A percentile compares a stretch with the other conserved stretches of the same genome.
phyloP scores from a whole-genome alignment of 2,888 invertebrate species.

The Drosophila antonietae region DNA sequence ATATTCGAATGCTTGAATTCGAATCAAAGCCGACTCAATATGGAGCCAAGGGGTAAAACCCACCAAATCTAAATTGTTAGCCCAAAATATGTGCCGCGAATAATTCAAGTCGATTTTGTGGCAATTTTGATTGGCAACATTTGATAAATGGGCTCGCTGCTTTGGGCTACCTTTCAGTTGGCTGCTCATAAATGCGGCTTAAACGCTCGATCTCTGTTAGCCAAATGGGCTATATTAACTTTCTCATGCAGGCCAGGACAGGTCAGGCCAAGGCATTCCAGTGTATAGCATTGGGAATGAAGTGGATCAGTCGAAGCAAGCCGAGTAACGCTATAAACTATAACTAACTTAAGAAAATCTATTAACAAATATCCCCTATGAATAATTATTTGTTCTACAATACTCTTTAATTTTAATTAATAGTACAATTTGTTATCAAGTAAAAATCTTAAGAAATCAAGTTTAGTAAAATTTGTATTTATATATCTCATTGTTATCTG shows the following conservation, averaged over 20 bases:
- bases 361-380: no score
- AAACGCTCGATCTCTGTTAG: slow-evolving; percentile 17
- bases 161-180: slow-evolving; percentile 38
- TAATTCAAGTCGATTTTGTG: slow-evolving; percentile 63
- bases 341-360: no score
- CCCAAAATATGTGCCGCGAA: slow-evolving; percentile 66
- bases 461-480: no score
- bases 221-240: slow-evolving; percentile 10
- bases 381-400: neutral
- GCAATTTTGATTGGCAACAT: slow-evolving; percentile 68
- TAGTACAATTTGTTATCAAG: neutral
- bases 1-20: slow-evolving; percentile 40
- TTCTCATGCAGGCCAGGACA: neutral
- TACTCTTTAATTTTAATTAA: neutral
- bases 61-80: slow-evolving; percentile 44
- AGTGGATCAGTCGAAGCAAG: neutral
- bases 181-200: slow-evolving; percentile 25
- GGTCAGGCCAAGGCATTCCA: neutral
- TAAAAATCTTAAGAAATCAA: no score
- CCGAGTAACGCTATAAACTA: no score
- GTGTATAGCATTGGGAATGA: neutral
- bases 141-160: slow-evolving; percentile 64
- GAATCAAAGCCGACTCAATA: slow-evolving; percentile 40
- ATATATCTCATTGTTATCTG: neutral
- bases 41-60: slow-evolving; percentile 14